phyloP scores from a whole-genome alignment of 2,888 invertebrate genomes.

The Petrophora chlorosata region DNA sequence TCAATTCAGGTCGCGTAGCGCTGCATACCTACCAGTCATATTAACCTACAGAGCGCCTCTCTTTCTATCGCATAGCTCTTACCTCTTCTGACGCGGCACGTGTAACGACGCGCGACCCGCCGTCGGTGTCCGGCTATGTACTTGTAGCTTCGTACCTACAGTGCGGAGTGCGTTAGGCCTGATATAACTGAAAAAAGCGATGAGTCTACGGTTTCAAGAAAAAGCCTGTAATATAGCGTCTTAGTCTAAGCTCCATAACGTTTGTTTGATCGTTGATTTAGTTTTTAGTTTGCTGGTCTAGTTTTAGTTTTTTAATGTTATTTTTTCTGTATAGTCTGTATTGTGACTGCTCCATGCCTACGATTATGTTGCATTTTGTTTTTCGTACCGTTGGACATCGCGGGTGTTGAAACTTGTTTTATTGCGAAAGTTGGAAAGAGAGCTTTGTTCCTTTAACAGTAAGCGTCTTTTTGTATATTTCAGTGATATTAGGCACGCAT shows the following conservation, averaged over 20 bases:
- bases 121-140: too few relatives aligned
- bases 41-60: too few relatives aligned
- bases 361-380: constrained; percentile 22
- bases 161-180: too few relatives aligned
- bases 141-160: too few relatives aligned
- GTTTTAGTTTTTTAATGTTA: constrained; percentile 52
- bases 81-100: too few relatives aligned
- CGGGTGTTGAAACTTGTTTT: neutral
- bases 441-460: neutral
- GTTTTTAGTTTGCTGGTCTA: constrained; percentile 58
- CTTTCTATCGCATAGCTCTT: too few relatives aligned
- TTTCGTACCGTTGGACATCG: constrained; percentile 22
- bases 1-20: too few relatives aligned
- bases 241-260: constrained; percentile 61
- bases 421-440: too few relatives aligned
- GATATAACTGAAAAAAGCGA: neutral
- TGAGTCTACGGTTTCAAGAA: constrained; percentile 7
- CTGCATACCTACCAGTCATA: too few relatives aligned
- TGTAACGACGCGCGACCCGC: too few relatives aligned
- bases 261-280: constrained; percentile 71
- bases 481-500: too few relatives aligned
- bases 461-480: too few relatives aligned
- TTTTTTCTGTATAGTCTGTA: constrained; percentile 32
- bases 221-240: constrained; percentile 71
- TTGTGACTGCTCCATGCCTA: constrained; percentile 22